Conservation (phyloP, 2,888 invertebrate genomes). For the Melieria omissa region DNA sequence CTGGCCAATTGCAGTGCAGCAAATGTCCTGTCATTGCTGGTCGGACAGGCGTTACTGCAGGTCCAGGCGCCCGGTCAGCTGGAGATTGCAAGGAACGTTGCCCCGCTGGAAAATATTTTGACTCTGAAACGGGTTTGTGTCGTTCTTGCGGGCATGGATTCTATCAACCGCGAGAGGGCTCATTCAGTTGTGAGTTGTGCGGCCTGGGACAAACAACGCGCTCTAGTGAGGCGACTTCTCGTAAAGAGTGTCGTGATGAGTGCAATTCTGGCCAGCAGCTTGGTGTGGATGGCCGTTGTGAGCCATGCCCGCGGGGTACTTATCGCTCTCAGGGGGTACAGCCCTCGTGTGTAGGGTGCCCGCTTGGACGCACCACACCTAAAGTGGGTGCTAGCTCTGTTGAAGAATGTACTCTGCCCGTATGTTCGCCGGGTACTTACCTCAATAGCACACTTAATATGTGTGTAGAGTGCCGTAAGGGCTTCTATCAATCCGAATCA, state of each 20-base stretch:
- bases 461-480: conserved; percentile 88
- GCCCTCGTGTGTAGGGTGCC: conserved; percentile 88
- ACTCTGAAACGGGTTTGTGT: conserved; percentile 87
- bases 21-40: conserved; percentile 91
- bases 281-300: conserved; percentile 89
- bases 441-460: conserved; percentile 87
- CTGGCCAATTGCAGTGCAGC: conserved; percentile 88
- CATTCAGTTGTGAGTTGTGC: conserved; percentile 88
- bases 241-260: conserved; percentile 89
- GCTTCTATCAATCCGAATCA: conserved; percentile 88
- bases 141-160: conserved; percentile 94
- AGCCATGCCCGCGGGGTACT: conserved; percentile 89
- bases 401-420: conserved; percentile 92
- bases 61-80: conserved; percentile 87
- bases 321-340: conserved; percentile 88
- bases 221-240: conserved; percentile 87
- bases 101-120: conserved; percentile 93
- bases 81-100: conserved; percentile 94
- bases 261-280: conserved; percentile 83
- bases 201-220: conserved; percentile 92
- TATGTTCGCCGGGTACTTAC: conserved; percentile 85
- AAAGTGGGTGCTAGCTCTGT: conserved; percentile 83
- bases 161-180: conserved; percentile 90
- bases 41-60: conserved; percentile 88
- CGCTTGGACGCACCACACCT: conserved; percentile 89